Conservation (phyloP, 2,113 vertebrate genomes). For the Neoarius graeffei region DNA sequence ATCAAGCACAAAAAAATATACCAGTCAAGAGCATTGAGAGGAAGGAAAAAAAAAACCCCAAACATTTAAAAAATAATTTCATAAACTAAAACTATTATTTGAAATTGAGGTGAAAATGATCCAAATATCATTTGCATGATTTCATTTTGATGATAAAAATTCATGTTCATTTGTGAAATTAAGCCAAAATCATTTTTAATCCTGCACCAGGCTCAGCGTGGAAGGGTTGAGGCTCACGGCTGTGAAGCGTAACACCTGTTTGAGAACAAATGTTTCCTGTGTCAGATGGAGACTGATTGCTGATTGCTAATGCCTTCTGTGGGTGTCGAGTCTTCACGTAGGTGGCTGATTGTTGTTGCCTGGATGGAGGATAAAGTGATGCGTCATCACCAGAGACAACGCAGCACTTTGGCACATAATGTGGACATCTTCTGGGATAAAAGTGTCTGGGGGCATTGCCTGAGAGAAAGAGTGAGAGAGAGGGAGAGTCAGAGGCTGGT, state of each 20-base stretch:
- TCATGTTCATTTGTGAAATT: neutral
- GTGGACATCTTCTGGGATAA: slow-evolving; percentile 5
- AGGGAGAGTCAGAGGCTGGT: neutral
- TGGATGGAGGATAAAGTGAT: slow-evolving; percentile 32
- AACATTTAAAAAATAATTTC: too few species aligned
- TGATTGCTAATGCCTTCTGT: slow-evolving; percentile 43
- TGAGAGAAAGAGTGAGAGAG: neutral
- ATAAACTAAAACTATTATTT: neutral
- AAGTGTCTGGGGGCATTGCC: slow-evolving; percentile 4
- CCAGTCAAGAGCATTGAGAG: neutral
- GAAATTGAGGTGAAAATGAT: neutral
- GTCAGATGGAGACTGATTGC: slow-evolving; percentile 45
- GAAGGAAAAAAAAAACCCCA: too few species aligned
- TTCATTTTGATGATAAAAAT: neutral
- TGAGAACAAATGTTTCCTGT: slow-evolving; percentile 21
- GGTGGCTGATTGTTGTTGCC: slow-evolving; percentile 46
- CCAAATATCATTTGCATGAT: neutral
- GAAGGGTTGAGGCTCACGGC: neutral
- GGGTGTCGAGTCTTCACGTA: slow-evolving; percentile 34
- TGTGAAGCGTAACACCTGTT: neutral
- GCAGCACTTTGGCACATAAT: slow-evolving; percentile 6
- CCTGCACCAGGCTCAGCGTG: neutral
- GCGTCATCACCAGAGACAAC: slow-evolving; percentile 18
- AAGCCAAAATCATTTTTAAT: neutral
- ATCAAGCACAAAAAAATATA: neutral